Conservation (phyloP, 2,113 vertebrate species). For the Calypte anna region DNA sequence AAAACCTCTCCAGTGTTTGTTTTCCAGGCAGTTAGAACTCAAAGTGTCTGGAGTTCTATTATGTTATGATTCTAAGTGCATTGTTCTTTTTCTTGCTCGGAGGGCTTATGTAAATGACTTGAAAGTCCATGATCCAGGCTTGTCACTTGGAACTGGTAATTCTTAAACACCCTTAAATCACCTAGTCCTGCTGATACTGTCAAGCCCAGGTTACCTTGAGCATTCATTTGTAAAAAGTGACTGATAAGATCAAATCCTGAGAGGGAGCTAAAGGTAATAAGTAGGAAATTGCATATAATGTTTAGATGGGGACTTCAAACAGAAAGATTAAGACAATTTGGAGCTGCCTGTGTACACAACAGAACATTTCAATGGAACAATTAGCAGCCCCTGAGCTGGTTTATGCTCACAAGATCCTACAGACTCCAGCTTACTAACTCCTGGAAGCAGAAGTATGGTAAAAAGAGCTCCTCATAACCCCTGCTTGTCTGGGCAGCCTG, state of each 20-base stretch:
- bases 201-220: neutral
- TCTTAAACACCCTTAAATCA: neutral
- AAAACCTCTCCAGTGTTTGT: neutral
- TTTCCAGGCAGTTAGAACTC: neutral
- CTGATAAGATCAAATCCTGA: neutral
- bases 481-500: neutral
- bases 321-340: neutral
- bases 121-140: neutral
- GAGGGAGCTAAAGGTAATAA: neutral
- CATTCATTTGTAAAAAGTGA: neutral
- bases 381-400: neutral
- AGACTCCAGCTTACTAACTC: neutral
- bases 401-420: neutral
- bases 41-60: neutral
- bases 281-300: neutral
- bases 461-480: neutral
- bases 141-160: neutral
- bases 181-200: neutral
- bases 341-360: neutral
- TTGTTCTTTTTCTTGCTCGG: neutral
- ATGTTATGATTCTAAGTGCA: neutral
- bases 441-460: neutral
- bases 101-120: neutral
- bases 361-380: neutral
- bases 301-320: neutral